Base-by-base conservation (phyloP, 1,140 invertebrate species). In the Gonatopus flavifemur region DNA sequence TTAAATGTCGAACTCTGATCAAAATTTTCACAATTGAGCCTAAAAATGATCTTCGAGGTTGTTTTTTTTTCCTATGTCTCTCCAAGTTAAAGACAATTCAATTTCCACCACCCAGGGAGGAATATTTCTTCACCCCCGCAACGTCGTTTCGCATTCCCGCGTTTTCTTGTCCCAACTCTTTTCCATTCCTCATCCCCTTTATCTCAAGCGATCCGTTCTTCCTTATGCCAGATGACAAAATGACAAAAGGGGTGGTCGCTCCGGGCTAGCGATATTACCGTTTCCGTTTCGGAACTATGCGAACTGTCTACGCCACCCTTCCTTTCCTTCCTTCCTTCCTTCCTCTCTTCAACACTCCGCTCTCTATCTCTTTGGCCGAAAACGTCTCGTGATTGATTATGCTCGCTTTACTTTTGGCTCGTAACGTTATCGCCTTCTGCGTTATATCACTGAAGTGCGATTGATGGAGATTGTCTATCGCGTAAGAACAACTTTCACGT, bases 311-410 rank as follows among this genome's bases (percentile, higher is more conserved):
- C 62, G 57, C 35, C n/a, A n/a, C n/a, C n/a, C n/a, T n/a, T n/a
- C n/a, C 41, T 31, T 16, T 25, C 16, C 25, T 8, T 8, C 3
- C 37, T 42, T 35, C n/a, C 33, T 21, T 15, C 15, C 36, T 31
- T 22, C 24, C 40, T 18, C 24, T 44, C 35, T 50, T 32, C 42
- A 25, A 37, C 39, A 52, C 40, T 35, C 55, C 33, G 21, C 41
- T 16, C 38, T 32, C 52, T 43, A 21, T 49, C 21, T 28, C 49
- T 41, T 44, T 52, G 48, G 25, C 59, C 59, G 51, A 58, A 62
- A 63, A 62, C 52, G 60, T 50, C 52, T 57, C 57, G 67, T 77
- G 75, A 77, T 76, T 77, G 74, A 77, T 77, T 76, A 76, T 70
- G 63, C 70, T 54, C 61, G 54, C 58, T 60, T 64, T 61, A 70